These are phyloP conservation scores for Xenops minutus DNA, from an alignment of 2,797 vertebrate species.

Conservation along the genomic window DNA sequence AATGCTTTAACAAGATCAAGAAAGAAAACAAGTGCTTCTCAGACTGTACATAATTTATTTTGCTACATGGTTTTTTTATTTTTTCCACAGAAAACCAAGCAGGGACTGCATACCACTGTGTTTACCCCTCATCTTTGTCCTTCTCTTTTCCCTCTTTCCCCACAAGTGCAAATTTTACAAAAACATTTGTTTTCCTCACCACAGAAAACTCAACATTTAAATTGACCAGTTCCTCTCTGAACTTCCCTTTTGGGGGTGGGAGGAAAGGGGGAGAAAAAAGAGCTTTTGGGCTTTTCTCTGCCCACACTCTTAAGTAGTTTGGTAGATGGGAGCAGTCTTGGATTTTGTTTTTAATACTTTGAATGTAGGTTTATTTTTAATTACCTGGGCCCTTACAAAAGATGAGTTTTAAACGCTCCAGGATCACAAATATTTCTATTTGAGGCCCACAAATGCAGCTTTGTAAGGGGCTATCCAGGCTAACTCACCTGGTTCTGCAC, in stretches of 20 bases:
- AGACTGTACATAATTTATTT: slow-evolving; percentile 21
- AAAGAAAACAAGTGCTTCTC: slow-evolving; percentile 56
- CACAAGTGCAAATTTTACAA: neutral
- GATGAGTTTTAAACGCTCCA: neutral
- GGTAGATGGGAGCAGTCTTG: neutral
- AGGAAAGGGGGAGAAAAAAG: fast-evolving
- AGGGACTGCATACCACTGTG: neutral
- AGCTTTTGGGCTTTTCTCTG: neutral
- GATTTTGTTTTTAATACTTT: neutral
- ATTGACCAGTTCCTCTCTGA: neutral
- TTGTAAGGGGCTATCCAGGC: neutral
- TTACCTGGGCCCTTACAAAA: neutral
- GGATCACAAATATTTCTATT: neutral
- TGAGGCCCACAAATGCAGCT: neutral
- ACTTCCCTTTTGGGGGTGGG: neutral
- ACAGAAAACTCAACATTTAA: neutral
- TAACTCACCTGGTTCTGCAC: neutral
- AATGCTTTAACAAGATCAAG: slow-evolving; percentile 70
- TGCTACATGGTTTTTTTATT: neutral
- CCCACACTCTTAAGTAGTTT: neutral
- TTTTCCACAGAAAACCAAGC: neutral
- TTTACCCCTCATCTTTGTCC: neutral
- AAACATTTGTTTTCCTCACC: neutral
- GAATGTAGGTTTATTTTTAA: neutral
- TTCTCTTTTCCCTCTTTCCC: neutral